Conservation (phyloP, 92 coral and sea anemone species). For the Palythoa grandiflora region DNA sequence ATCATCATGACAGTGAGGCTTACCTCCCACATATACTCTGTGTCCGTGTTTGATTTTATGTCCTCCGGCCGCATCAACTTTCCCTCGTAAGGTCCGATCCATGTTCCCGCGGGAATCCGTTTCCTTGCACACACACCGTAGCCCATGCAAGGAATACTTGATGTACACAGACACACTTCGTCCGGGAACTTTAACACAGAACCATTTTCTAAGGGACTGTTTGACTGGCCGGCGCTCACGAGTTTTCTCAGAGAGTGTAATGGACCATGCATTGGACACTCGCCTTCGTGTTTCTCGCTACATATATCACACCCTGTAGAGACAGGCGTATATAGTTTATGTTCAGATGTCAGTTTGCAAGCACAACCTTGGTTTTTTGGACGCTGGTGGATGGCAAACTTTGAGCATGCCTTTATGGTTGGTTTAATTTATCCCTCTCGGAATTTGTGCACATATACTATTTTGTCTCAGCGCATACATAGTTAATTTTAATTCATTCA, state of each 20-base stretch:
- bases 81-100: slow-evolving; percentile 99
- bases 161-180: slow-evolving; percentile 97
- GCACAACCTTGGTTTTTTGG: too few species aligned
- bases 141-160: slow-evolving; percentile 94
- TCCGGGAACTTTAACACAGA: slow-evolving; percentile 97
- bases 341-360: too few species aligned
- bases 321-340: background rate
- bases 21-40: slow-evolving; percentile 99
- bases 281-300: slow-evolving; percentile 96
- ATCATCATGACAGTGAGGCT: background rate
- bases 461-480: too few species aligned
- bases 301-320: slow-evolving; percentile 92
- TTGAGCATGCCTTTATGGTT: too few species aligned
- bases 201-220: slow-evolving; percentile 92
- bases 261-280: slow-evolving; percentile 99
- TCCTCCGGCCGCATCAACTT: slow-evolving; percentile 98
- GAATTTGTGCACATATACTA: too few species aligned
- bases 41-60: slow-evolving; percentile 83
- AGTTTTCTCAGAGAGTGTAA: slow-evolving; percentile 95
- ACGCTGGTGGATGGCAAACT: too few species aligned
- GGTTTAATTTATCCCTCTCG: too few species aligned
- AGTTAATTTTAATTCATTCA: too few species aligned
- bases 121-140: slow-evolving; percentile 98
- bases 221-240: slow-evolving; percentile 92
- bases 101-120: slow-evolving; percentile 97